phyloP scores from a whole-genome alignment of 2,113 vertebrate genomes.

The Puntigrus tetrazona region DNA sequence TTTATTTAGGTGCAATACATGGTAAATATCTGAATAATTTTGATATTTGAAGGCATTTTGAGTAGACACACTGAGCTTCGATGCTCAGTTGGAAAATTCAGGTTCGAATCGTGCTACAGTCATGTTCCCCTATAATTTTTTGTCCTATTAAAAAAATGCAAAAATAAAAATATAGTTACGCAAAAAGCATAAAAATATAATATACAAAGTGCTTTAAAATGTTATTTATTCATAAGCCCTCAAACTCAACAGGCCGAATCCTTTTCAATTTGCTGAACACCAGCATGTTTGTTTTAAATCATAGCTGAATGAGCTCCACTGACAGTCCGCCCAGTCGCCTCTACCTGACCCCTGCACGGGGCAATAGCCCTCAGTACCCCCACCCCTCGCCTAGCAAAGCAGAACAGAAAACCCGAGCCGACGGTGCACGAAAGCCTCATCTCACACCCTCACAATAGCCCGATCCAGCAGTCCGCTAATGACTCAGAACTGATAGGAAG shows the following conservation, averaged over 20 bases:
- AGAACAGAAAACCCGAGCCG: conserved; percentile 48
- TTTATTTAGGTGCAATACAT: not conserved
- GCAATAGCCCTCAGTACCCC: conserved; percentile 56
- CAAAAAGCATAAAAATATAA: not conserved
- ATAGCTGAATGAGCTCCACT: conserved; percentile 56
- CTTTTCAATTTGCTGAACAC: conserved; percentile 37
- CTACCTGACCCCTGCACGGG: conserved; percentile 54
- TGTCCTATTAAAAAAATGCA: not conserved
- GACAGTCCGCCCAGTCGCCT: conserved; percentile 56
- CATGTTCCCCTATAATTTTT: not conserved
- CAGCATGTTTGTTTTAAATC: conserved; percentile 64
- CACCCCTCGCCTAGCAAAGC: conserved; percentile 38
- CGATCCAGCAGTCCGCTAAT: conserved; percentile 66
- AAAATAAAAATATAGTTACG: not conserved
- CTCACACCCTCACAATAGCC: conserved; percentile 56
- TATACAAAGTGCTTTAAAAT: not conserved
- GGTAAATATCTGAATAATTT: not conserved
- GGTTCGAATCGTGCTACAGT: not conserved
- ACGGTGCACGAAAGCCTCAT: conserved; percentile 42
- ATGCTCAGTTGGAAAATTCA: not conserved
- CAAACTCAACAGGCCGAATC: conserved; percentile 47
- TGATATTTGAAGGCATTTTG: not conserved
- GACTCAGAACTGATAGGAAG: conserved; percentile 70
- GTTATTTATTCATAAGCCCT: not conserved
- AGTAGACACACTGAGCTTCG: not conserved